phyloP scores from a whole-genome alignment of 1,140 invertebrate genomes.

The Tenebrio molitor region DNA sequence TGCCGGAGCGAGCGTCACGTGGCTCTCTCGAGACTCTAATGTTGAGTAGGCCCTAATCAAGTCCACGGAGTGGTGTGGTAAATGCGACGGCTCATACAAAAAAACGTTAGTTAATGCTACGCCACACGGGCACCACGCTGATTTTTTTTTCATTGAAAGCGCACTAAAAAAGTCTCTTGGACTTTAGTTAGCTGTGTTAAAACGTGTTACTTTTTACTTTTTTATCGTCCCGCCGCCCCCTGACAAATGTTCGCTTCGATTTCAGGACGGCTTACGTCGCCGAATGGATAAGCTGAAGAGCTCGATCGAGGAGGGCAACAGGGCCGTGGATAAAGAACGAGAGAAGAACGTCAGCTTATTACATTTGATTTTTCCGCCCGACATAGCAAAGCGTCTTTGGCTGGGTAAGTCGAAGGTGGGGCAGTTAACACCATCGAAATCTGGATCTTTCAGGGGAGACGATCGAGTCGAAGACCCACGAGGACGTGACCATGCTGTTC shows the following conservation, averaged over 20 bases:
- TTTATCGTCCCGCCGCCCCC: background rate
- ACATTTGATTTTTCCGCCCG: constrained; percentile 94
- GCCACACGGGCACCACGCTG: too few species aligned
- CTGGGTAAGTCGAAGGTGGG: constrained; percentile 75
- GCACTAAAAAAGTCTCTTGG: too few species aligned
- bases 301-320: constrained; percentile 92
- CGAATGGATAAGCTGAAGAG: constrained; percentile 96
- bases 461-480: constrained; percentile 92
- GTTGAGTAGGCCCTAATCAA: too few species aligned
- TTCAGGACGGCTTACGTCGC: constrained; percentile 90
- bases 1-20: background rate
- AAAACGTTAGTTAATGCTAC: too few species aligned
- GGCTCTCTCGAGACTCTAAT: too few species aligned
- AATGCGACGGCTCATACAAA: too few species aligned
- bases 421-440: constrained; percentile 37
- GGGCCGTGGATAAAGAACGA: constrained; percentile 91
- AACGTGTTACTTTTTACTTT: too few species aligned
- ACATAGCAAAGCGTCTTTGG: constrained; percentile 93
- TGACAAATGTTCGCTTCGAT: constrained; percentile 37
- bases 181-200: too few species aligned
- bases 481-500: constrained; percentile 94
- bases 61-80: too few species aligned
- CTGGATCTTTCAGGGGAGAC: constrained; percentile 76
- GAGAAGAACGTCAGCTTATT: constrained; percentile 96
- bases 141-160: too few species aligned